Evolutionary conservation across 2,113 vertebrate genomes (phyloP).

Genomic region (Scopus umbretta): DNA sequence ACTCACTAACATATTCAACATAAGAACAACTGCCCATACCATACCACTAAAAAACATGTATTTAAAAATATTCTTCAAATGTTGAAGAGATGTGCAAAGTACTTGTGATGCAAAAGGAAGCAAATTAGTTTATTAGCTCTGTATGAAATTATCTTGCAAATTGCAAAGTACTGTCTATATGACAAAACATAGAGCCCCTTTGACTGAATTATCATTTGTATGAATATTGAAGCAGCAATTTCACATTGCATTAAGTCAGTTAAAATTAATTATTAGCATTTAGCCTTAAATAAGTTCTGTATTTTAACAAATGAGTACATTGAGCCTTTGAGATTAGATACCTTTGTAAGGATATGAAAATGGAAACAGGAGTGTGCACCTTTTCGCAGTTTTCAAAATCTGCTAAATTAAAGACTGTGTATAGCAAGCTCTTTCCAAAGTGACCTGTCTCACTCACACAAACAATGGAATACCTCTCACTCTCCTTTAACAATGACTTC

Average conservation of each 20-base stretch:
- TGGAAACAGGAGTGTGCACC: background rate
- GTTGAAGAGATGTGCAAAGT: background rate
- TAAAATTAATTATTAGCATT: slow-evolving; percentile 30
- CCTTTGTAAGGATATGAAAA: background rate
- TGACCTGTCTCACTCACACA: background rate
- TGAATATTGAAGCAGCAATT: slow-evolving; percentile 31
- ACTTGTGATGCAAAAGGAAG: slow-evolving; percentile 30
- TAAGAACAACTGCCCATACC: background rate
- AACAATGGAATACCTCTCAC: background rate
- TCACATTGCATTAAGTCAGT: slow-evolving; percentile 47
- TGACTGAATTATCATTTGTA: slow-evolving; percentile 31
- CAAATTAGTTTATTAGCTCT: slow-evolving; percentile 37
- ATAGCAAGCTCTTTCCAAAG: background rate
- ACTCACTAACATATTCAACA: background rate
- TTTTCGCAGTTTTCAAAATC: background rate
- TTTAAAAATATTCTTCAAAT: slow-evolving; percentile 4
- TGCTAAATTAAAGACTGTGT: background rate
- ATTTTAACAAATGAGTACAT: slow-evolving; percentile 15
- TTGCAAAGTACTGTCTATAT: slow-evolving; percentile 25
- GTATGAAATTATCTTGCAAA: slow-evolving; percentile 40
- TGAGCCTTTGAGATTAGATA: slow-evolving; percentile 3
- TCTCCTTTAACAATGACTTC: background rate
- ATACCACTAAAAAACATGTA: background rate
- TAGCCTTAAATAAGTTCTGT: slow-evolving; percentile 39
- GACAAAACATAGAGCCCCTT: slow-evolving; percentile 24